phyloP scores from a whole-genome alignment of 2,113 vertebrate species.

The Spea multiplicata region DNA sequence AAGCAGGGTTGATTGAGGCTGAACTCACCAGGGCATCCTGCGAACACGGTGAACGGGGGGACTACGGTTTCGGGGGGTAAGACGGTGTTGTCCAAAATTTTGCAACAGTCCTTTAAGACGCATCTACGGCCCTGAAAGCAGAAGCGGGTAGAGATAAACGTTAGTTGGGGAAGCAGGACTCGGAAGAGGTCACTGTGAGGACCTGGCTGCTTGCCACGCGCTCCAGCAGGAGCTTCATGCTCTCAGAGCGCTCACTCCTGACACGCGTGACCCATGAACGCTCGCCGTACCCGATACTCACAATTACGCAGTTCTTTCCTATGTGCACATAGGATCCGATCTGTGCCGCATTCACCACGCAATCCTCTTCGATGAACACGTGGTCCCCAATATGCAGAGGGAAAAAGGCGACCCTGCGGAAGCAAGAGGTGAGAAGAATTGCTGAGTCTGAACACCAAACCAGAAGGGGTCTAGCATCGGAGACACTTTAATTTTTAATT shows the following conservation, averaged over 20 bases:
- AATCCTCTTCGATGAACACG: slow-evolving; percentile 97
- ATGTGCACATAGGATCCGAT: slow-evolving; percentile 98
- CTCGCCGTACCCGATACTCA: slow-evolving; percentile 66
- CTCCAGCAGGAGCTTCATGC: neutral
- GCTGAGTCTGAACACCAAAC: neutral
- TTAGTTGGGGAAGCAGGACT: neutral
- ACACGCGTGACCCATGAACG: neutral
- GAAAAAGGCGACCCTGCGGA: slow-evolving; percentile 89
- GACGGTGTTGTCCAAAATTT: slow-evolving; percentile 94
- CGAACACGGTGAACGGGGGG: slow-evolving; percentile 93
- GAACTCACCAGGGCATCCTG: slow-evolving; percentile 87
- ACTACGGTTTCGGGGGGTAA: slow-evolving; percentile 95
- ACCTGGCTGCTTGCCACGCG: neutral
- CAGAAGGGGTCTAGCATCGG: too few relatives aligned
- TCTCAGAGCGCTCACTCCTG: neutral
- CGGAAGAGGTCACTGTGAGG: neutral
- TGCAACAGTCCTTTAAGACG: slow-evolving; percentile 96
- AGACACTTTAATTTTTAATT: too few relatives aligned
- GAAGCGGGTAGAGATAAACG: neutral
- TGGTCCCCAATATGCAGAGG: slow-evolving; percentile 97
- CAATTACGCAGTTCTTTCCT: slow-evolving; percentile 97
- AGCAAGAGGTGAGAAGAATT: slow-evolving; percentile 36
- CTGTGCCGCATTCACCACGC: slow-evolving; percentile 95
- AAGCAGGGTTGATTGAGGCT: too few relatives aligned
- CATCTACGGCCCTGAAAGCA: slow-evolving; percentile 84